Evolutionary conservation across 1,140 invertebrate species (phyloP).

Genomic region (Ceratosolen fusciceps): DNA sequence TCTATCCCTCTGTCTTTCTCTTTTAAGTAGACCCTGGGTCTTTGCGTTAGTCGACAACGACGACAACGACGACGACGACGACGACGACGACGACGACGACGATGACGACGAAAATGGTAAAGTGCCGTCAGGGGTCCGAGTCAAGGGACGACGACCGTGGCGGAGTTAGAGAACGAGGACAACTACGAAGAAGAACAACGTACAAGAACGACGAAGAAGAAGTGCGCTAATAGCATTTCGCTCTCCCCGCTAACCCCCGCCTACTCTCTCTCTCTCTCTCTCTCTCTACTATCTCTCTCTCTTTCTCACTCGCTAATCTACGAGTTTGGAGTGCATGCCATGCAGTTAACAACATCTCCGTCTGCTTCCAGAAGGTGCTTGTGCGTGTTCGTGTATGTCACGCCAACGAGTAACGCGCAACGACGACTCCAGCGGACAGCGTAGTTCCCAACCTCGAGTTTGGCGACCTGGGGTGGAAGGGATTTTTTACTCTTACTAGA

Average conservation of each 20-base stretch:
- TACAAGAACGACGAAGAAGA: background rate
- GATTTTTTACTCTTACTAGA: slow-evolving; percentile 2
- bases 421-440: slow-evolving; percentile 6
- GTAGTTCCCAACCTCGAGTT: background rate
- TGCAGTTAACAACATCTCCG: slow-evolving; percentile 17
- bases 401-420: background rate
- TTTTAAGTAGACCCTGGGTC: slow-evolving; percentile 10
- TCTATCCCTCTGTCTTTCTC: background rate
- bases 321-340: background rate
- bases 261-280: background rate
- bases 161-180: background rate
- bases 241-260: no score
- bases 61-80: background rate
- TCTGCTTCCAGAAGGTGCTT: background rate
- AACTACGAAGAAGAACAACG: background rate
- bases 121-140: slow-evolving; percentile 1
- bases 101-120: background rate
- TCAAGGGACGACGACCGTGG: background rate
- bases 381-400: background rate
- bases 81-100: slow-evolving; percentile 2
- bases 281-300: background rate
- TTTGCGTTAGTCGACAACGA: slow-evolving; percentile 37
- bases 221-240: background rate
- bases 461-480: slow-evolving; percentile 15
- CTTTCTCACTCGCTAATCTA: background rate